phyloP scores from a whole-genome alignment of 2,888 invertebrate genomes.

The Rhamphomyia laevipes region DNA sequence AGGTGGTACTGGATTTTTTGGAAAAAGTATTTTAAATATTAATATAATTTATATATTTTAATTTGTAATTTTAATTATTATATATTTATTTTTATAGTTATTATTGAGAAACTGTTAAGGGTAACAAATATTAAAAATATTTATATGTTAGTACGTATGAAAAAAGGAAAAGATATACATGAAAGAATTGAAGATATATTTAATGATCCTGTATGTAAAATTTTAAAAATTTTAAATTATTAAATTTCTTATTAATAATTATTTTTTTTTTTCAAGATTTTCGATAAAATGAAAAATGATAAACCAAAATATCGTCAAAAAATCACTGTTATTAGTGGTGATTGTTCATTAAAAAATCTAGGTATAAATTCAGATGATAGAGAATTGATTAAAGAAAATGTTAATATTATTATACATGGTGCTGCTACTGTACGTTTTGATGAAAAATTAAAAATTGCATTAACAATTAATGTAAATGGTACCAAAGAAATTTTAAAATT shows the following conservation, averaged over 20 bases:
- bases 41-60: too few species aligned
- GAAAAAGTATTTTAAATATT: slow-evolving; percentile 29
- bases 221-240: too few species aligned
- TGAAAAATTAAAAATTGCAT: slow-evolving; percentile 53
- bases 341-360: slow-evolving; percentile 30
- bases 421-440: slow-evolving; percentile 80
- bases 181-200: slow-evolving; percentile 55
- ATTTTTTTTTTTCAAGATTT: slow-evolving; percentile 15
- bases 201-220: slow-evolving; percentile 46
- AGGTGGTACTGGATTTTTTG: slow-evolving; percentile 45
- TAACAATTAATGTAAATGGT: slow-evolving; percentile 57
- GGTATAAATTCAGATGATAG: slow-evolving; percentile 34
- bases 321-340: slow-evolving; percentile 34
- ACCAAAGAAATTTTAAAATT: slow-evolving; percentile 51
- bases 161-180: slow-evolving; percentile 50
- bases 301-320: slow-evolving; percentile 31
- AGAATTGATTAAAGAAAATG: slow-evolving; percentile 23
- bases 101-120: slow-evolving; percentile 48
- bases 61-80: neutral
- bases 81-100: slow-evolving; percentile 30
- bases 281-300: slow-evolving; percentile 19
- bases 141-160: slow-evolving; percentile 45
- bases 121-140: slow-evolving; percentile 43
- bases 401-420: slow-evolving; percentile 64
- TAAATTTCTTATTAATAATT: too few species aligned